These are phyloP conservation scores for Trissolcus brochymenae DNA, from an alignment of 2,888 invertebrate genomes.

Conservation along the genomic window DNA sequence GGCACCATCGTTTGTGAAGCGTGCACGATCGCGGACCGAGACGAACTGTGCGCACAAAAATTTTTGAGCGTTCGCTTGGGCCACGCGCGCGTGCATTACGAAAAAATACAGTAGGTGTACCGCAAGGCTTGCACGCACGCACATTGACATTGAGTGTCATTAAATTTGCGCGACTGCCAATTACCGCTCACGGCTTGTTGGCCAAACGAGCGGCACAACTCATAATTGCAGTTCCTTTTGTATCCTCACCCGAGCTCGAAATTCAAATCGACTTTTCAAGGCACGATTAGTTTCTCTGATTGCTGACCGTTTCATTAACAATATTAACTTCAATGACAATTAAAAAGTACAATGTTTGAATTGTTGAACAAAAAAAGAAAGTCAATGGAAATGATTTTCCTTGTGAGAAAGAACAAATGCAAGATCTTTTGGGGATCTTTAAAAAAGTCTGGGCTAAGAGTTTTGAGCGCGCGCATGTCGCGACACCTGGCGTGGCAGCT, in stretches of 20 bases:
- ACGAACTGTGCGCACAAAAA: slow-evolving; percentile 45
- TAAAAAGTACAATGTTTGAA: too few species aligned
- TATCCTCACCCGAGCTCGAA: neutral
- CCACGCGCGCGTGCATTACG: neutral
- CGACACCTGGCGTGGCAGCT: slow-evolving; percentile 75
- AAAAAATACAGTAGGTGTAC: neutral
- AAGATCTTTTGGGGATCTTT: slow-evolving; percentile 35
- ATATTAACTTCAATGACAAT: too few species aligned
- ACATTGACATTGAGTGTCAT: slow-evolving; percentile 13
- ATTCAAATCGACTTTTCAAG: too few species aligned
- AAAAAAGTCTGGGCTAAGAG: slow-evolving; percentile 29
- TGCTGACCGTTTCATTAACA: too few species aligned
- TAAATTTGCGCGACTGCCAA: slow-evolving; percentile 24
- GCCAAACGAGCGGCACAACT: slow-evolving; percentile 1
- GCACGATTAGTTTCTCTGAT: too few species aligned
- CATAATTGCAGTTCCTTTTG: slow-evolving; percentile 6
- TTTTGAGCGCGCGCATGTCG: slow-evolving; percentile 16
- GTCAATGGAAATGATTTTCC: slow-evolving; percentile 12
- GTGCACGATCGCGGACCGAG: slow-evolving; percentile 34
- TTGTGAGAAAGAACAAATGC: slow-evolving; percentile 25
- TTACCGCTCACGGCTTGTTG: slow-evolving; percentile 15
- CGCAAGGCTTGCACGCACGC: slow-evolving; percentile 9
- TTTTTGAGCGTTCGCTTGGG: too few species aligned
- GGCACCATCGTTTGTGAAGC: slow-evolving; percentile 11
- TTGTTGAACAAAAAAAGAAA: neutral